A percentile compares a stretch with the other conserved stretches of the same genome.
Conservation (phyloP, 2,888 invertebrate species). For the Parascotia fuliginaria region DNA sequence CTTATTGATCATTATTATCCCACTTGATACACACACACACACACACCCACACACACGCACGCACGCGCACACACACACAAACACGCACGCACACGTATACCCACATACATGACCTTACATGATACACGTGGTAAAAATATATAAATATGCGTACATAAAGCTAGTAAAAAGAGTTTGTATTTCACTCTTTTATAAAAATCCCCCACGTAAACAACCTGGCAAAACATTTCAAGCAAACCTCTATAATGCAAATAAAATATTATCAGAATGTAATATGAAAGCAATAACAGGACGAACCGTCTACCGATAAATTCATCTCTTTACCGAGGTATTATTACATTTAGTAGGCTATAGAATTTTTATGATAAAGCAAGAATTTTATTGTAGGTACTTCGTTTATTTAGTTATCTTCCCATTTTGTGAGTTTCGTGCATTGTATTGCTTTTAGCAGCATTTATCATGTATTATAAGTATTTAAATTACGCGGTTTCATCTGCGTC, state of each 20-base stretch:
- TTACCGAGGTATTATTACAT: constrained; percentile 27
- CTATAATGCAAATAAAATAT: constrained; percentile 33
- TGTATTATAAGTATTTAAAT: no score
- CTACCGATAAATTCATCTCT: constrained; percentile 32
- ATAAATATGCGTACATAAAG: no score
- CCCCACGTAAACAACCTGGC: constrained; percentile 7
- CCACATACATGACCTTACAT: no score
- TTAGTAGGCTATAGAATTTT: constrained; percentile 11
- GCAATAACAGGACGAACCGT: constrained; percentile 13
- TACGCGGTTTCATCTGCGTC: no score
- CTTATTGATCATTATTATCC: no score
- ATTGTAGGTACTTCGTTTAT: constrained; percentile 2
- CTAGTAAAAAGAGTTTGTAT: no score
- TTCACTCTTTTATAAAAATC: not conserved
- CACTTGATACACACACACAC: no score
- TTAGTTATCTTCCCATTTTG: not conserved
- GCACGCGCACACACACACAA: no score
- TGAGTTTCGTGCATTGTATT: not conserved
- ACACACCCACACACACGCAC: no score
- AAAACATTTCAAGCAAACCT: constrained; percentile 11
- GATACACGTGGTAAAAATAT: no score
- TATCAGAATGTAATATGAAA: constrained; percentile 40
- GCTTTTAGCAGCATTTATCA: no score
- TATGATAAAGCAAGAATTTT: not conserved
- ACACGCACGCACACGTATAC: no score